These are phyloP conservation scores for Oreonectes daqikongensis DNA, from an alignment of 2,797 vertebrate genomes.

Conservation along the genomic window DNA sequence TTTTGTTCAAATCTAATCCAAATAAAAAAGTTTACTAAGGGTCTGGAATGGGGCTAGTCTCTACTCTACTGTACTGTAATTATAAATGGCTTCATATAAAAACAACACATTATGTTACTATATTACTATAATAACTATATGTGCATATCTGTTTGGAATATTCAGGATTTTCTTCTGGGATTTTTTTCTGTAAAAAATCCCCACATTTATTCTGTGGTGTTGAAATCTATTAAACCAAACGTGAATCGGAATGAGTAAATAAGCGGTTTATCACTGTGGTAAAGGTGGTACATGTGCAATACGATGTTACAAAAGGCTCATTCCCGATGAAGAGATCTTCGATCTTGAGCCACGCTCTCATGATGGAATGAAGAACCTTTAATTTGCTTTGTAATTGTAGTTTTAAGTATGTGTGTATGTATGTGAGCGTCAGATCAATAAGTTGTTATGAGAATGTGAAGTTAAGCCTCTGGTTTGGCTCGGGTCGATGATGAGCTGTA, in stretches of 20 bases:
- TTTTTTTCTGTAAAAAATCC: not conserved
- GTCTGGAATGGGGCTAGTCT: no score
- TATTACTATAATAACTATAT: not conserved
- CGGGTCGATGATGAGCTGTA: constrained; percentile 68
- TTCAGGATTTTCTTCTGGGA: no score
- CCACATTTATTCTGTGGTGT: no score
- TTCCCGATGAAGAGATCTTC: constrained; percentile 57
- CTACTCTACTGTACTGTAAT: no score
- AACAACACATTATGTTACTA: no score
- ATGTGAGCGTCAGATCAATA: constrained; percentile 68
- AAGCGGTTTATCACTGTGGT: not conserved
- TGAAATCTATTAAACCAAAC: not conserved
- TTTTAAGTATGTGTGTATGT: constrained; percentile 46
- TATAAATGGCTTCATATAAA: no score
- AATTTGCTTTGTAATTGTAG: constrained; percentile 66
- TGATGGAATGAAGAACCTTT: constrained; percentile 64
- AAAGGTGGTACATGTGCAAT: not conserved
- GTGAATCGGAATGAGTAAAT: not conserved
- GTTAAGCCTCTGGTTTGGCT: constrained; percentile 49
- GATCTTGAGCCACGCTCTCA: constrained; percentile 56
- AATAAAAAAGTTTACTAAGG: no score
- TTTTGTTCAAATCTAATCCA: no score
- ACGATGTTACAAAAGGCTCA: not conserved
- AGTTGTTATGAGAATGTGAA: constrained; percentile 68
- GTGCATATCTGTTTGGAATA: no score